phyloP scores from a whole-genome alignment of 2,797 vertebrate species.

The Protonibea diacanthus region DNA sequence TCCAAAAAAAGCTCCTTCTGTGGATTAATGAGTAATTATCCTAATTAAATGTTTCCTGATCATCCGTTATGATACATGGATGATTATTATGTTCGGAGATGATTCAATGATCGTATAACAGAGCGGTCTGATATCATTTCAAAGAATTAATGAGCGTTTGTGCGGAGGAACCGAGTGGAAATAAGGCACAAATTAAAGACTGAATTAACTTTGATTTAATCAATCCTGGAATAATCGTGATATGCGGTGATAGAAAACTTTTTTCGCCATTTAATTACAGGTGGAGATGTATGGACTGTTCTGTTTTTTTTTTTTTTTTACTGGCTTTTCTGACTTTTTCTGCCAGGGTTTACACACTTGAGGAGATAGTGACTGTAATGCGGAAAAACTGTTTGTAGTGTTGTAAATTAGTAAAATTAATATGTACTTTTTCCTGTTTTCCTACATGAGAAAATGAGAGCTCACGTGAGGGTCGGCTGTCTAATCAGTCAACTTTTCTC shows the following conservation, averaged over 20 bases:
- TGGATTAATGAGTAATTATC: constrained; percentile 81
- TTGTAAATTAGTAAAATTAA: not conserved
- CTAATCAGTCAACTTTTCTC: too few relatives aligned
- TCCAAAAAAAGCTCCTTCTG: constrained; percentile 54
- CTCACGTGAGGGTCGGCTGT: not conserved
- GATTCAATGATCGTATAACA: constrained; percentile 77
- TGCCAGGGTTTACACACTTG: too few relatives aligned
- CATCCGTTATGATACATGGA: constrained; percentile 74
- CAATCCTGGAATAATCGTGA: constrained; percentile 64
- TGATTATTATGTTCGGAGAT: constrained; percentile 76
- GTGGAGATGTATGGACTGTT: constrained; percentile 15
- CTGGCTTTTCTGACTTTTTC: too few relatives aligned
- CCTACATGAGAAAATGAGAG: not conserved
- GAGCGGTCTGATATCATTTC: constrained; percentile 66
- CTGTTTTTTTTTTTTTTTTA: not conserved
- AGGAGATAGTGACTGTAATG: constrained; percentile 8
- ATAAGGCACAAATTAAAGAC: constrained; percentile 71
- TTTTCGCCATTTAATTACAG: constrained; percentile 32
- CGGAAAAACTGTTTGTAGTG: not conserved
- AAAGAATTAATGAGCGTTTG: constrained; percentile 74
- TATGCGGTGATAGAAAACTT: constrained; percentile 42
- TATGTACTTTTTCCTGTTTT: not conserved
- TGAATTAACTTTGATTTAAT: constrained; percentile 74
- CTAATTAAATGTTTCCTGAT: constrained; percentile 84
- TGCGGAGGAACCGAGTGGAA: constrained; percentile 62